Conservation (phyloP, 2,797 vertebrate genomes). For the Danio aesculapii region DNA sequence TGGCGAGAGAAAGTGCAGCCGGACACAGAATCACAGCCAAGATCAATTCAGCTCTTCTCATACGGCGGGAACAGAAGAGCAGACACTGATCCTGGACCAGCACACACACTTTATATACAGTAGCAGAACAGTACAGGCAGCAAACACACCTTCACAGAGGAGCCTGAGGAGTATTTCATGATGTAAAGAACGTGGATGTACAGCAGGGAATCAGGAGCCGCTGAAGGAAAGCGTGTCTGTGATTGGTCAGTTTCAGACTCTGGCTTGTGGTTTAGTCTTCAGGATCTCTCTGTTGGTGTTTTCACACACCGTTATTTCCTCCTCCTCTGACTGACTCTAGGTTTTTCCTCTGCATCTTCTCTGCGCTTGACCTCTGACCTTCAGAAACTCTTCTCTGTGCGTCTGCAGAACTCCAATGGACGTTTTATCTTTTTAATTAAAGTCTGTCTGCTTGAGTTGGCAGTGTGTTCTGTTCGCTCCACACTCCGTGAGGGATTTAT, state of each 20-base stretch:
- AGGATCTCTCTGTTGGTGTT: not conserved
- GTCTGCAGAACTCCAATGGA: conserved; percentile 9
- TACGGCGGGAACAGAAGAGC: not conserved
- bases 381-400: not conserved
- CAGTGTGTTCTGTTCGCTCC: not conserved
- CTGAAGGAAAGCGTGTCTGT: too few species aligned
- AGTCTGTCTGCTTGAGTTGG: not conserved
- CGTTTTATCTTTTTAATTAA: conserved; percentile 20
- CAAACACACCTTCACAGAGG: too few species aligned
- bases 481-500: not conserved
- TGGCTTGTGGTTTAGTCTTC: too few species aligned
- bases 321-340: too few species aligned
- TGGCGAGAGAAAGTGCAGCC: conserved; percentile 46
- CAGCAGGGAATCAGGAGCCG: too few species aligned
- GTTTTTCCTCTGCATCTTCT: not conserved
- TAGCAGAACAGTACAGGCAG: too few species aligned
- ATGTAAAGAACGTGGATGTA: too few species aligned
- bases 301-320: not conserved
- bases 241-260: not conserved
- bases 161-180: too few species aligned
- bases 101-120: too few species aligned
- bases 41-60: conserved; percentile 9
- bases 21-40: conserved; percentile 28
- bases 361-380: not conserved
- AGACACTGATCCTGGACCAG: not conserved